These are phyloP conservation scores for Cardinalis cardinalis DNA, from an alignment of 2,113 vertebrate genomes.

Conservation along the genomic window DNA sequence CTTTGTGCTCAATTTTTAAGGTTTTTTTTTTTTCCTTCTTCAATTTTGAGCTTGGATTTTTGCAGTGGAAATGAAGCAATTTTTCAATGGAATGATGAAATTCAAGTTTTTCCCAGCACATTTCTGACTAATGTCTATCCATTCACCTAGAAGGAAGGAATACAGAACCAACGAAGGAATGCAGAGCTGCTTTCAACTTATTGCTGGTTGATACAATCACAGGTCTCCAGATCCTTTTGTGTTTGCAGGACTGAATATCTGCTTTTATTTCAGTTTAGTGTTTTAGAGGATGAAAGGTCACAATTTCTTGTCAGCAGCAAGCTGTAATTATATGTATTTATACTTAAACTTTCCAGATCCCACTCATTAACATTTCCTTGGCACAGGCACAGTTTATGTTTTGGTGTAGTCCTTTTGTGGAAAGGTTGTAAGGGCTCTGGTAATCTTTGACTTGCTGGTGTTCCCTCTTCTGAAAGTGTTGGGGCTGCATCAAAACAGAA, in stretches of 20 bases:
- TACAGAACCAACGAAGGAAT: not conserved
- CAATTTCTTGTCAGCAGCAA: slow-evolving; percentile 63
- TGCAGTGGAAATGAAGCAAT: not conserved
- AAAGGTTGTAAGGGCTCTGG: slow-evolving; percentile 23
- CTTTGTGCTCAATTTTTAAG: not conserved
- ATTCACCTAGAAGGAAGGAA: not conserved
- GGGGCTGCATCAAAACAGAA: not conserved
- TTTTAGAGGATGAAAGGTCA: slow-evolving; percentile 59
- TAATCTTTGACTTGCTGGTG: slow-evolving; percentile 27
- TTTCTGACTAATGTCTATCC: not conserved
- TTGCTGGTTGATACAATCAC: slow-evolving; percentile 27
- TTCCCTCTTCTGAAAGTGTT: not conserved
- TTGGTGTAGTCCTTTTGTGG: slow-evolving; percentile 44
- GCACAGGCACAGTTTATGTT: slow-evolving; percentile 40
- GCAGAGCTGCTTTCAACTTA: not conserved
- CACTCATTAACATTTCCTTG: slow-evolving; percentile 61
- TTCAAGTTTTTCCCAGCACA: not conserved
- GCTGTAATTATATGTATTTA: slow-evolving; percentile 68
- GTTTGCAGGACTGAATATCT: slow-evolving; percentile 39
- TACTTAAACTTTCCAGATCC: slow-evolving; percentile 70
- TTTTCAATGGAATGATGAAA: slow-evolving; percentile 2
- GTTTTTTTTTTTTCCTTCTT: not conserved
- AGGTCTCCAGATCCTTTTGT: slow-evolving; percentile 23
- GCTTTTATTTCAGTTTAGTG: slow-evolving; percentile 56
- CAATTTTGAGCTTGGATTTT: not conserved